Base-by-base conservation (phyloP, 2,113 vertebrate genomes). In the Urocitellus parryii region DNA sequence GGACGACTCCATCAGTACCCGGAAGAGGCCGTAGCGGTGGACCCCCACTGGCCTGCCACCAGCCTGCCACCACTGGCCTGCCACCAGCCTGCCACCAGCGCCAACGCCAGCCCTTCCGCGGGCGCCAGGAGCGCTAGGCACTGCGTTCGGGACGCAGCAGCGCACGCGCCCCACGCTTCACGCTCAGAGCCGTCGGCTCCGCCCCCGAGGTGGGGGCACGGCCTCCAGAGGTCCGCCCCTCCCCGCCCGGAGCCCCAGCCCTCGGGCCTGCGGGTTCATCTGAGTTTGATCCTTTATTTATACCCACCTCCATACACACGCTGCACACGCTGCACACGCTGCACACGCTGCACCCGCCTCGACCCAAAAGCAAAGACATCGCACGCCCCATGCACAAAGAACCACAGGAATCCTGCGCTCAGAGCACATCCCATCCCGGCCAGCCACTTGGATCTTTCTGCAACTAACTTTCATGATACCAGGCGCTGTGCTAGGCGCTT, bases 251-350 rank as follows among this genome's bases (percentile, higher is more conserved):
- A 8, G 76, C 2, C 1, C 61, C 2, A 0, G 13, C 22, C 37
- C 6, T 9, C 1, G 9, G 4, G 2, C 16, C 1, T 4, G 32
- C 8, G 0, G 2, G 24, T 6, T 8, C 39, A 1, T 8, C 6
- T 8, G 5, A 0, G 10, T 0, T 34, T 6, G 22, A 8, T 32
- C 39, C 3, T 1, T 12, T 53, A 25, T 22, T 12, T 53, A 25
- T 22, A 5, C 0, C 2, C 5, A 3, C 4, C 6, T 5, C 6
- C 1, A 12, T 24, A 7, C 45, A 45, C 45, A 45, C 7, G 42
- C 42, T 45, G 10, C 80, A 7, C 17, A 1, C 39, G 7, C 27
- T 0, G 10, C 37, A 32, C 29, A 3, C 6, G 8, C 1, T 45
- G 10, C 80, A 7, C 17, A 0, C 39, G 7, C 27, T 0, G 8